Conservation (phyloP, 2,888 invertebrate species). For the Trimorus sp. region DNA sequence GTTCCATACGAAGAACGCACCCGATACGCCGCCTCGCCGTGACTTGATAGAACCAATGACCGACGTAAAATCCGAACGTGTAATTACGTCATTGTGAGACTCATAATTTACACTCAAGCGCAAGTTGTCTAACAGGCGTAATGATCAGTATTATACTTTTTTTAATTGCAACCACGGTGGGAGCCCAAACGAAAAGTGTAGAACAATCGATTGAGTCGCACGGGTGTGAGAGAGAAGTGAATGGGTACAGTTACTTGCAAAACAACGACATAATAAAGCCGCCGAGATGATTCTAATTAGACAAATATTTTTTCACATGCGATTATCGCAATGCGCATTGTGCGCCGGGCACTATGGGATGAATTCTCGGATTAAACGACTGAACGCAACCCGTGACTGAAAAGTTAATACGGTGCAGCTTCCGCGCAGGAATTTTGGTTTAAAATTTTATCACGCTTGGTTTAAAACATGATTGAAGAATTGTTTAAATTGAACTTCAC, state of each 20-base stretch:
- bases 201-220: slow-evolving; percentile 4
- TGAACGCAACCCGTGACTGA: no score
- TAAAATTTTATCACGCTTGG: no score
- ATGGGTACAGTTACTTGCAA: slow-evolving; percentile 42
- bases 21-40: not conserved
- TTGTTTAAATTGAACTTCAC: no score
- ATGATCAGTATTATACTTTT: slow-evolving; percentile 33
- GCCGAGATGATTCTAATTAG: slow-evolving; percentile 34
- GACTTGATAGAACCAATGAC: slow-evolving; percentile 4
- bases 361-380: no score
- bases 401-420: no score
- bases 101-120: slow-evolving; percentile 25
- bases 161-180: slow-evolving; percentile 41
- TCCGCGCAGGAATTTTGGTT: no score
- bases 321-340: slow-evolving; percentile 13
- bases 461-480: no score
- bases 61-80: slow-evolving; percentile 46
- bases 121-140: slow-evolving; percentile 31
- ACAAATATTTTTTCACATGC: slow-evolving; percentile 38
- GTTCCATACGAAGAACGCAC: not conserved
- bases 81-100: slow-evolving; percentile 23
- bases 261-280: slow-evolving; percentile 40
- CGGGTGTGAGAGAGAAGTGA: slow-evolving; percentile 38
- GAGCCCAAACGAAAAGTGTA: slow-evolving; percentile 24
- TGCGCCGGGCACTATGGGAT: not conserved